Base-by-base conservation (phyloP, 1,140 invertebrate species). In the Drosophila quadrilineata region DNA sequence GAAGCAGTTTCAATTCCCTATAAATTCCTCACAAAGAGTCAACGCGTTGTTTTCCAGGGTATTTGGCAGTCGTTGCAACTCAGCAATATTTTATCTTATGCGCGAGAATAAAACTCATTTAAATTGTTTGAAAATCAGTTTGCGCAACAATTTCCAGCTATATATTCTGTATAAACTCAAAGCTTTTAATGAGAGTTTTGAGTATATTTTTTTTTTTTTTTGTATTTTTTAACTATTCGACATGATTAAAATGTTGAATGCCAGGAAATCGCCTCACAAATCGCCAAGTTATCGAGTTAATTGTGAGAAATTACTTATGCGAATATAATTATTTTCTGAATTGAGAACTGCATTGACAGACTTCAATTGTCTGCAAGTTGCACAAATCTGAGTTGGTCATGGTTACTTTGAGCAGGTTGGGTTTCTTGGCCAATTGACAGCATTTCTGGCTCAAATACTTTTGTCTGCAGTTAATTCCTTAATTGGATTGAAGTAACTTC, bases 191-290 rank as follows among this genome's bases (percentile, higher is more conserved):
- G 19, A 0, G 4, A 16, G 4, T 45, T 38, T 24, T 36, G 35
- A 41, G 4, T 22, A 33, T n/a, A 35, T 40, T 50, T 38, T 29
- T 40, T 31, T 10, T 41, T 8, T 31, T 56, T 26, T 36, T 40
- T 14, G 59, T 57, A 38, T 50, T 46, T 33, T 50, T 35, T 35
- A 50, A 43, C 54, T 69, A 82, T 72, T 70, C 29, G 56, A 60
- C 58, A 69, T 65, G 46, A 70, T 84, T 84, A 84, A 84, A 82
- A 75, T 75, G 53, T 17, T 17, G 12, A 38, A 5, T 60, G 63
- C 35, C 58, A 60, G 68, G 68, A 69, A 84, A 82, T 84, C 63
- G 76, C 71, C n/a, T 82, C 59, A 68, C 35, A 41, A 35, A 57
- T 36, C 41, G 22, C 35, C 45, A 70, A 35, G n/a, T 38, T 38